phyloP scores from a whole-genome alignment of 2,113 vertebrate species.

The Catharus bicknelli region DNA sequence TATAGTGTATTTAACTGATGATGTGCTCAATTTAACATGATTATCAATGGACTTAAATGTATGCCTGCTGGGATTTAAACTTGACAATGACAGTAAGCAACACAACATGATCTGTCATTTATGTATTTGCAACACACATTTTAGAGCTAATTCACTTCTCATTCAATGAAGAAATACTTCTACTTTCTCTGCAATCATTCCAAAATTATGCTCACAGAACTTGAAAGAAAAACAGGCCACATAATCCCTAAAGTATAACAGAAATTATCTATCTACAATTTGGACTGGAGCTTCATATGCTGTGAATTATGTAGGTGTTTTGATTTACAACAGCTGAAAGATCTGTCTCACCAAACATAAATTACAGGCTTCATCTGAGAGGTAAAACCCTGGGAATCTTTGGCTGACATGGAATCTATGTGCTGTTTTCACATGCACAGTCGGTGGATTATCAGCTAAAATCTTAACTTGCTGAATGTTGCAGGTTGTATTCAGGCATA shows the following conservation, averaged over 20 bases:
- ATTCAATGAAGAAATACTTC: not conserved
- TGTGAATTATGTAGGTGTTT: not conserved
- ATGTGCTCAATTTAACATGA: not conserved
- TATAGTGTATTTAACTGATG: not conserved
- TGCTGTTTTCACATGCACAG: not conserved
- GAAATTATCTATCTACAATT: not conserved
- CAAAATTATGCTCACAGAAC: not conserved
- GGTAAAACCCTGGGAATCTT: not conserved
- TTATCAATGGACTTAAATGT: not conserved
- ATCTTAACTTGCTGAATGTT: not conserved
- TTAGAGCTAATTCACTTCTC: not conserved
- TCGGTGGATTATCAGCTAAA: not conserved
- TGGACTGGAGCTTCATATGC: not conserved
- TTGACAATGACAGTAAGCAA: not conserved
- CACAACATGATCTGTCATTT: not conserved
- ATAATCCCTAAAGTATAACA: not conserved
- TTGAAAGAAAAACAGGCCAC: not conserved
- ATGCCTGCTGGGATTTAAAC: not conserved
- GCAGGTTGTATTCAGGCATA: no score
- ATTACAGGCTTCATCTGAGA: not conserved
- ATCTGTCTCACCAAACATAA: not conserved
- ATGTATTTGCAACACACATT: not conserved
- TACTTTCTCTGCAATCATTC: not conserved
- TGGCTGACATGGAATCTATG: not conserved
- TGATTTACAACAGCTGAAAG: not conserved